Base-by-base conservation (phyloP, 92 coral and sea anemone genomes). In the Porites divaricata region DNA sequence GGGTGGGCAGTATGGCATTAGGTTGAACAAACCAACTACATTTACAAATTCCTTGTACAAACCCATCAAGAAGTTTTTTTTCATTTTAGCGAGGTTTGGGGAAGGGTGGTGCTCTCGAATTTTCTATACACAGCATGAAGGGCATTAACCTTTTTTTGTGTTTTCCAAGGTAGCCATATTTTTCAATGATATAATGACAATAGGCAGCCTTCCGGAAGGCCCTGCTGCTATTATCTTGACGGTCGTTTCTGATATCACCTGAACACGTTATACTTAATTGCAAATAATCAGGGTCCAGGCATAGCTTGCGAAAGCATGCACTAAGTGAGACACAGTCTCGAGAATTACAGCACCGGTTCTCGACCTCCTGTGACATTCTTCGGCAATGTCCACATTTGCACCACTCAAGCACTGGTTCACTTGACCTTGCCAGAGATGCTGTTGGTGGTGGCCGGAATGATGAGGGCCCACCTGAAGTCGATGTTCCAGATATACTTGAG, bases 381-480 rank as follows among this genome's bases (percentile, higher is more conserved):
- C 57, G 59, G 70, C 92, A 89, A 13, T 25, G 45, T 6, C 85
- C 82, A 79, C 92, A 89, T 75, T 84, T 81, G 83, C 92, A 89
- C 89, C 92, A 89, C 68, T 78, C 89, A 45, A 80, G 87, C 65
- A 74, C 59, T 56, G 87, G 65, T 80, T 73, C 77, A 49, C 17
- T 73, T 49, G 77, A 73, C 21, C 77, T 73, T 17, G 20, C 77
- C 24, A 73, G 28, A 15, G 53, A 22, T 73, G 77, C 57, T 14
- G 77, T 73, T 49, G 53, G 62, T 1, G 77, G 77, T 16, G 77
- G 77, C 24, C 22, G 9, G 24, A 73, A 49, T 7, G 77, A 54
- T 48, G 72, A 15, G 22, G 11, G 66, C 66, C 21, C 74, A 21
- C n/a, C 26, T 23, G 71, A 21, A 17, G 23, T 12, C 3, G 21